These are phyloP conservation scores for Gallinago paraguaiae DNA, from an alignment of 2,113 vertebrate genomes.

Conservation along the genomic window DNA sequence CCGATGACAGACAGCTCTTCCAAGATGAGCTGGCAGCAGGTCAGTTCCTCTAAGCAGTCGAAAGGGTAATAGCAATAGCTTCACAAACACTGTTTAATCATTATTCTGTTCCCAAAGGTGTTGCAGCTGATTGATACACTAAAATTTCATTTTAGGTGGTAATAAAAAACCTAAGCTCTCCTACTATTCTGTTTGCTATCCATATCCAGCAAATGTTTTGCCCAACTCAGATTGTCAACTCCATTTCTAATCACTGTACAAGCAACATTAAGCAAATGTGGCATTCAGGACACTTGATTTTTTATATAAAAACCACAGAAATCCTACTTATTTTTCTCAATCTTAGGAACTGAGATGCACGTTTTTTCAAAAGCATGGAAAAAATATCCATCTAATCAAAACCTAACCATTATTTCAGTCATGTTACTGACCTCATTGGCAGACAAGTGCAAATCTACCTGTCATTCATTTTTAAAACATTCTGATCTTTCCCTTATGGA, in stretches of 20 bases:
- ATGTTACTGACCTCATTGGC: neutral
- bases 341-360: neutral
- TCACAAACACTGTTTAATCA: conserved; percentile 4
- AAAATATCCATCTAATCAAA: neutral
- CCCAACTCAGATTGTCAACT: neutral
- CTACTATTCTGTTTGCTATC: neutral
- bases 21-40: conserved; percentile 1
- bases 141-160: neutral
- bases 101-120: conserved; percentile 31
- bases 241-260: neutral
- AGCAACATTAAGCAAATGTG: neutral
- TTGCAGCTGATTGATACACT: conserved; percentile 17
- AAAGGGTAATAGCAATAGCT: neutral
- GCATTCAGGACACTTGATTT: neutral
- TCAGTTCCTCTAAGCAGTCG: neutral
- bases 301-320: neutral
- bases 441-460: neutral
- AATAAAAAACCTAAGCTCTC: neutral
- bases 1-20: neutral
- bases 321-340: neutral
- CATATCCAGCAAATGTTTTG: neutral
- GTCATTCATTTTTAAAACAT: neutral
- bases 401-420: neutral
- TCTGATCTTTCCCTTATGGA: neutral
- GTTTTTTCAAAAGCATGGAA: neutral